Evolutionary conservation across 2,113 vertebrate genomes (phyloP).

Genomic region (Pygoscelis adeliae): DNA sequence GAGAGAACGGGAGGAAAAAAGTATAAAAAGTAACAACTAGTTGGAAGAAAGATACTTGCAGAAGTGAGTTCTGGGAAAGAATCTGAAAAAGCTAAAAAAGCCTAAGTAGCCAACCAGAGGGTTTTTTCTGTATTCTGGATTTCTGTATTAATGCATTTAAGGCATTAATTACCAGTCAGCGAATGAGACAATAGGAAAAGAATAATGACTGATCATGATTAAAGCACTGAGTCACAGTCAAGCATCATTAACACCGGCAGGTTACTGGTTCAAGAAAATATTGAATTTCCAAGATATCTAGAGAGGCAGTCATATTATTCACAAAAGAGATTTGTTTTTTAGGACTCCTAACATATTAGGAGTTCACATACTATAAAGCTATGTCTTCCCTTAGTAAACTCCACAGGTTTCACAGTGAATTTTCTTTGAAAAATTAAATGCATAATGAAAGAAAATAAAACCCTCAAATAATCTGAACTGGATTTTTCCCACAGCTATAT

Average conservation of each 20-base stretch:
- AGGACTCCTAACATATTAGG: neutral
- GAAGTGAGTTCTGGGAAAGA: neutral
- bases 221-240: neutral
- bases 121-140: neutral
- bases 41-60: neutral
- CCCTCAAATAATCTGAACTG: neutral
- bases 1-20: neutral
- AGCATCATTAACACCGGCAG: neutral
- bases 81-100: neutral
- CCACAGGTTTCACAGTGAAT: neutral
- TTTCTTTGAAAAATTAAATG: neutral
- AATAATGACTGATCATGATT: neutral
- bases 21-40: neutral
- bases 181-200: neutral
- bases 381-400: neutral
- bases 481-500: neutral
- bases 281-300: neutral
- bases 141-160: too few relatives aligned
- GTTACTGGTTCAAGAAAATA: neutral
- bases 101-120: fast-evolving
- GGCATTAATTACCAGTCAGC: neutral
- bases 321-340: neutral
- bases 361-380: neutral
- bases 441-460: neutral
- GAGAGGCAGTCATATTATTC: neutral